These are phyloP conservation scores for Acheta domesticus DNA, from an alignment of 2,888 invertebrate species.

Conservation along the genomic window DNA sequence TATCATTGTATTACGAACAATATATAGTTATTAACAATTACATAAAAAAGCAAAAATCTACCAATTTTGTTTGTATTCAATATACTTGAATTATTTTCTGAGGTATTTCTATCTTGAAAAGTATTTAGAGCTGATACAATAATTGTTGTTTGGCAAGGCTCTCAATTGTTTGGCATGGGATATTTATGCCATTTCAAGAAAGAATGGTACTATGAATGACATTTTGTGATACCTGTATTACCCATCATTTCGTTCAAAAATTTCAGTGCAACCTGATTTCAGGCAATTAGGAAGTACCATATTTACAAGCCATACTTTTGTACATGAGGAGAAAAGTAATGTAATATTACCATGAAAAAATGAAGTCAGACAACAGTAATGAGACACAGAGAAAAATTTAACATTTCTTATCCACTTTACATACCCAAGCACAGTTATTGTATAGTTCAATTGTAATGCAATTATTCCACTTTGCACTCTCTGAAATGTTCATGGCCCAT, in stretches of 20 bases:
- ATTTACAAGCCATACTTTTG: too few relatives aligned
- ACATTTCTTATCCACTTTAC: conserved; percentile 5
- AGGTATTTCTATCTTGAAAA: conserved; percentile 29
- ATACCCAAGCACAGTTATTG: conserved; percentile 11
- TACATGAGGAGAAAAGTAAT: neutral
- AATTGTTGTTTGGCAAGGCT: neutral
- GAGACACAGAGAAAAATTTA: neutral
- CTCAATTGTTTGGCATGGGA: too few relatives aligned
- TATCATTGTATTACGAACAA: conserved; percentile 25
- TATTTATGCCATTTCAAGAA: too few relatives aligned
- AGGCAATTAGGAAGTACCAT: too few relatives aligned
- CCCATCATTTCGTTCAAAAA: too few relatives aligned
- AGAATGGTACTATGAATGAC: too few relatives aligned
- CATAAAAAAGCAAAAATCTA: conserved; percentile 23
- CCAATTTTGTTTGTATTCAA: conserved; percentile 19
- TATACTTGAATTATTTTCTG: conserved; percentile 21
- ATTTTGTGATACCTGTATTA: too few relatives aligned
- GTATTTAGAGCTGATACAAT: conserved; percentile 11
- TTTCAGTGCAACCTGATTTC: too few relatives aligned
- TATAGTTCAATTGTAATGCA: neutral
- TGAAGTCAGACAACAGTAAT: neutral
- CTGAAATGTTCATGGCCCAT: conserved; percentile 6
- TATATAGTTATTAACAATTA: conserved; percentile 11
- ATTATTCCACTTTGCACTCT: conserved; percentile 3
- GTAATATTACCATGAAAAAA: neutral